Evolutionary conservation across 2,888 invertebrate species (phyloP).

Genomic region (Amphipyra berbera): DNA sequence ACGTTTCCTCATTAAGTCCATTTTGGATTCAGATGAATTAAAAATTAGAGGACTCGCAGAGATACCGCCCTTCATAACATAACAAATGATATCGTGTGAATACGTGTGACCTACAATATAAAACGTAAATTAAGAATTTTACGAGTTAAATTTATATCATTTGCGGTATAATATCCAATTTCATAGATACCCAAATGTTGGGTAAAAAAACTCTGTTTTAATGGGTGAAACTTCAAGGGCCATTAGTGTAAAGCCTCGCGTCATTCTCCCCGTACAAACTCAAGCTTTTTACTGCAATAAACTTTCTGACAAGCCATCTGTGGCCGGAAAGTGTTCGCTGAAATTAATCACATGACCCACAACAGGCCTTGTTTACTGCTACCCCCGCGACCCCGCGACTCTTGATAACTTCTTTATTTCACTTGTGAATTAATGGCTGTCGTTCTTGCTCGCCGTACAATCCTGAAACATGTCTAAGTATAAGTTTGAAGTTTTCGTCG

Average conservation of each 20-base stretch:
- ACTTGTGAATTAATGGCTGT: slow-evolving; percentile 64
- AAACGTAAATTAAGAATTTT: slow-evolving; percentile 27
- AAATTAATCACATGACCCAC: slow-evolving; percentile 84
- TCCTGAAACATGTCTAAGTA: slow-evolving; percentile 53
- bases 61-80: slow-evolving; percentile 26
- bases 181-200: slow-evolving; percentile 64
- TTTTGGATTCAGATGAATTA: slow-evolving; percentile 71
- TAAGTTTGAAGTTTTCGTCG: slow-evolving; percentile 63
- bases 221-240: slow-evolving; percentile 80
- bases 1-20: slow-evolving; percentile 80
- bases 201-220: slow-evolving; percentile 75
- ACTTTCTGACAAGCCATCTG: slow-evolving; percentile 87
- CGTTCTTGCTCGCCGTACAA: slow-evolving; percentile 48
- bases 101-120: slow-evolving; percentile 20
- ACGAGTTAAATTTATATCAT: slow-evolving; percentile 45
- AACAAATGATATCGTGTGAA: slow-evolving; percentile 5
- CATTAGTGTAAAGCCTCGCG: slow-evolving; percentile 83
- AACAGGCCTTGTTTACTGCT: slow-evolving; percentile 75
- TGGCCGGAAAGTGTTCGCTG: slow-evolving; percentile 82
- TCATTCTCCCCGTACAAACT: slow-evolving; percentile 81
- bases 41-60: slow-evolving; percentile 55
- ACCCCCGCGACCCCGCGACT: slow-evolving; percentile 63
- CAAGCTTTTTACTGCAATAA: slow-evolving; percentile 86
- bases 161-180: slow-evolving; percentile 53
- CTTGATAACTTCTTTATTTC: slow-evolving; percentile 79